phyloP scores from a whole-genome alignment of 2,113 vertebrate species.

The Pseudorectes ferrugineus region DNA sequence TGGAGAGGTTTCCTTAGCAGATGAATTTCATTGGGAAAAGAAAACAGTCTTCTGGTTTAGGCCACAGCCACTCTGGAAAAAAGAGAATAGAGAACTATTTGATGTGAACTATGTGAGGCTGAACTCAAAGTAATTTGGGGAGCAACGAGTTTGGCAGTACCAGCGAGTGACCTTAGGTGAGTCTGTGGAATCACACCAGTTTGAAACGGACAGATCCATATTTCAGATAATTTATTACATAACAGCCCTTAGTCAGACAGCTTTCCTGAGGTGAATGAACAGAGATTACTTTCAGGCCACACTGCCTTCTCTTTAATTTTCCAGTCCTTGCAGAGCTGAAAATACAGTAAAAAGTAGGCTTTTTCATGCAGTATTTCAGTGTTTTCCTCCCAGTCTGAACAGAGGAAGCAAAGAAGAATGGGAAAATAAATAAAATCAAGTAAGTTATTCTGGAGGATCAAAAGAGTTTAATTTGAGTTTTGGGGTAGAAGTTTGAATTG shows the following conservation, averaged over 20 bases:
- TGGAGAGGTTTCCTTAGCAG: neutral
- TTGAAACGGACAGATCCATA: neutral
- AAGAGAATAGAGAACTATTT: neutral
- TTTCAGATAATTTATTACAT: neutral
- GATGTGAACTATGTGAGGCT: neutral
- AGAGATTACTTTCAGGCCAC: neutral
- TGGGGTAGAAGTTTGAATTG: neutral
- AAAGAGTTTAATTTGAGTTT: constrained; percentile 33
- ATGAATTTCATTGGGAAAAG: neutral
- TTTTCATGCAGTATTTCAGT: neutral
- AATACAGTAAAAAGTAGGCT: neutral
- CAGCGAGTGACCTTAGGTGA: neutral
- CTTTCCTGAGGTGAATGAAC: neutral
- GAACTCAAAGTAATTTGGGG: neutral
- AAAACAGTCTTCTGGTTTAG: neutral
- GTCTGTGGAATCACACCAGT: neutral
- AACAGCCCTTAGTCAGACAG: neutral
- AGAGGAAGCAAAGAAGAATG: constrained; percentile 46
- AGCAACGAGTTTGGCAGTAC: neutral
- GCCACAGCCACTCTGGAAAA: neutral
- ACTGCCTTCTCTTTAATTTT: neutral
- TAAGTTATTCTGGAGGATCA: constrained; percentile 30
- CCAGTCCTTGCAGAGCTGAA: neutral
- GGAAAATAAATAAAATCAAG: constrained; percentile 53
- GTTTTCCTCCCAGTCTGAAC: neutral